Evolutionary conservation across 2,113 vertebrate species (phyloP), one percentile per base, ranked within the genome.

Genomic region (Sylvietta virens): DNA sequence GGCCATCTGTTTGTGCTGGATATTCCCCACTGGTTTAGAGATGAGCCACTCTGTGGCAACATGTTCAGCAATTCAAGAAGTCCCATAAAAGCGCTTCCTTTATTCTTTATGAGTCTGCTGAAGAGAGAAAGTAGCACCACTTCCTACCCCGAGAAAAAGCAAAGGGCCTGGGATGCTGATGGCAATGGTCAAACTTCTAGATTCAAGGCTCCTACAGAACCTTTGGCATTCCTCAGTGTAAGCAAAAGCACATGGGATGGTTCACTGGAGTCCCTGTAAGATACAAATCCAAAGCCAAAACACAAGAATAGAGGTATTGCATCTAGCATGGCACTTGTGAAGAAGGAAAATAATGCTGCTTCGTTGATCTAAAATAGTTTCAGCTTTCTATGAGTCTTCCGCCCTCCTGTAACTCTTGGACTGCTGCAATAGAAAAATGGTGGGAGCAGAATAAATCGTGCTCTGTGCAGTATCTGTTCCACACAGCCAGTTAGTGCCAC

Each of bases 1-100:
- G 27, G 42, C 82, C 95, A 95, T 86, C 94, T 95, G 90, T 70
- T 80, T 92, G 62, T 40, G 78, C 88, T 58, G 58, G 60, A 9
- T 82, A 73, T 78, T 62, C 87, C 71, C 82, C 69, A 81, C 58
- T 6, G 6, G 23, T 90, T 86, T 51, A 88, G 67, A 86, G 71
- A 62, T 42, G 69, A 89, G 71, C 54, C 86, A 64, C 71, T 88
- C 74, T 12, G 33, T 86, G 50, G 71, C 62, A 88, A 31, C 61
- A 78, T 37, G 70, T 54, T 92, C 79, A 92, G 26, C 48, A 85
- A 64, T 69, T 81, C 79, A 71, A 39, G 28, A 65, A 62, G 31
- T 37, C 39, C 74, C 67, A 28, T 61, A 80, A 90, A 69, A 0
- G 1, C 11, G 66, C 45, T 54, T 94, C n/a, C 40, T 58, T 78